phyloP scores from a whole-genome alignment of 1,140 invertebrate species.

The Macrotrachela quadricornifera region DNA sequence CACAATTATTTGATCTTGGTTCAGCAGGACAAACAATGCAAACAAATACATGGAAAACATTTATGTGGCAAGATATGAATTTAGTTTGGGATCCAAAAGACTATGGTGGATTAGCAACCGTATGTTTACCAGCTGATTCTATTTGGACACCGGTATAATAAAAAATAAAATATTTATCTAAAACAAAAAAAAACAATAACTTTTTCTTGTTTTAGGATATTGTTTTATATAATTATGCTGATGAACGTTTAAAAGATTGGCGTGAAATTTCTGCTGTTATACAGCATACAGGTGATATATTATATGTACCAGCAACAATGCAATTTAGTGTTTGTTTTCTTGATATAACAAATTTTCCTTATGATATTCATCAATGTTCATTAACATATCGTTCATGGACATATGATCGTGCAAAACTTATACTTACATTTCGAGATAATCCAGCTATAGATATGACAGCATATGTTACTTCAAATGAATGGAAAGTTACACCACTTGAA shows the following conservation, averaged over 20 bases:
- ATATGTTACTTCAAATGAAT: too few species aligned
- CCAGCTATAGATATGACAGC: too few species aligned
- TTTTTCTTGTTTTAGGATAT: too few species aligned
- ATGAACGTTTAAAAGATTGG: conserved; percentile 22
- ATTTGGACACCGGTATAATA: conserved; percentile 78
- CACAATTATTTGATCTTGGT: not conserved
- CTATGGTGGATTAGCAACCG: conserved; percentile 60
- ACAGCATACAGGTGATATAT: conserved; percentile 35
- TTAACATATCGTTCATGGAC: conserved; percentile 40
- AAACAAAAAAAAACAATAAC: too few species aligned
- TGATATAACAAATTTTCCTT: conserved; percentile 46
- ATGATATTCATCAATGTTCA: conserved; percentile 43
- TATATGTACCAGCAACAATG: conserved; percentile 47
- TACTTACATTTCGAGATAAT: too few species aligned
- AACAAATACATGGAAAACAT: conserved; percentile 6
- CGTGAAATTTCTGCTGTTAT: conserved; percentile 41
- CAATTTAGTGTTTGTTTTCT: conserved; percentile 43
- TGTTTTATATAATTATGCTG: conserved; percentile 9
- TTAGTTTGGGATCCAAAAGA: conserved; percentile 74
- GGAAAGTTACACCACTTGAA: too few species aligned
- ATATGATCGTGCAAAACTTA: conserved; percentile 27
- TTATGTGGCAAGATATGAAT: conserved; percentile 70
- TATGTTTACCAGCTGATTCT: conserved; percentile 23
- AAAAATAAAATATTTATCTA: too few species aligned
- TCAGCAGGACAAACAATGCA: conserved; percentile 2